Base-by-base conservation (phyloP, 1,140 invertebrate species). In the Leucophenga varia region DNA sequence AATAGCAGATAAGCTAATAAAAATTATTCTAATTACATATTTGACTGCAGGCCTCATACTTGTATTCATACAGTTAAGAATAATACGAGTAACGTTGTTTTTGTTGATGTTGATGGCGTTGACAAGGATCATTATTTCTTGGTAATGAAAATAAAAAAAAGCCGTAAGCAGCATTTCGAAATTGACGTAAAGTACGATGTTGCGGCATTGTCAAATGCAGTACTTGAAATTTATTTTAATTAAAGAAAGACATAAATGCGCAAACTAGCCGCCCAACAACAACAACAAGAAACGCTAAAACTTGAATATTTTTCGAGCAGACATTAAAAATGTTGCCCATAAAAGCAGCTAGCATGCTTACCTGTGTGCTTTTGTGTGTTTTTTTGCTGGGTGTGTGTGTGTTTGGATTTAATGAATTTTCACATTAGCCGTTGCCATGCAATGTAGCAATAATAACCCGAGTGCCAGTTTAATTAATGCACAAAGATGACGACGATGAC, bases 1-100 rank as follows among this genome's bases (percentile, higher is more conserved):
- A 57, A 50, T 61, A 72, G 72, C 68, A 71, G 68, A 72, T 72
- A 70, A 70, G 68, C 64, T 64, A 65, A 72, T 71, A 68, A 71
- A 71, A 72, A 72, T 72, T 65, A 65, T 72, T 72, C 68, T 72
- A 71, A 72, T 72, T 71, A 71, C 57, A 57, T 64, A 68, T 59
- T 51, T 58, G 58, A 43, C 36, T 38, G 37, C 34, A 43, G 45
- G 35, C 48, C 28, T 18, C 39, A 38, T 43, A 18, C 47, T 13
- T 43, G 32, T n/a, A n/a, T n/a, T n/a, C n/a, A n/a, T n/a, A n/a
- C n/a, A n/a, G n/a, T n/a, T n/a, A n/a, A n/a, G n/a, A n/a, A n/a
- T n/a, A 6, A 37, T 37, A 12, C 16, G 18, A 3, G 10, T n/a
- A 18, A 37, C 18, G 18, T 17, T 37, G 35, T 37, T 12, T 16